Base-by-base conservation (phyloP, 2,113 vertebrate species). In the Salvelinus alpinus region DNA sequence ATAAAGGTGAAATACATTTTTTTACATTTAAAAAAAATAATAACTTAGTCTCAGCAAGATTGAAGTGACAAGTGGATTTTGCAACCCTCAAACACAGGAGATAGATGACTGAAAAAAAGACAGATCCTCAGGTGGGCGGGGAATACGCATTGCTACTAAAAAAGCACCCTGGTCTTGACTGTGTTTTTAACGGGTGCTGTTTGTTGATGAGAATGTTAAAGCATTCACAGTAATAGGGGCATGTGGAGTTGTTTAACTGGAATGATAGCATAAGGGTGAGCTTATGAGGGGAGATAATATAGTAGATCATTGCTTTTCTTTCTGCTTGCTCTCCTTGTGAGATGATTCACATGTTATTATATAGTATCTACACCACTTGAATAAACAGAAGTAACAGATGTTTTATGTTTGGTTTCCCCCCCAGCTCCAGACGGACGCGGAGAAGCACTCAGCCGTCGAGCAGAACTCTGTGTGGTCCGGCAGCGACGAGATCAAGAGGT, bases 391-490 rank as follows among this genome's bases (percentile, higher is more conserved):
- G 51, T 18, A 18, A 54, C 51, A 54, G 38, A 44, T 18, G 51
- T 5, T 54, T 54, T 16, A 54, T 16, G 3, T 54, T 54, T 18
- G 51, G 51, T 54, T 22, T 22, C 51, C 70, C n/a, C 3, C 86
- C 82, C 31, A 6, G 78, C 78, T 78, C 71, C 86, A 95, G 94
- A 96, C 95, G 0, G 96, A 97, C 34, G 85, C 94, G 2, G 95
- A 96, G 79, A 97, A 96, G 82, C 95, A 95, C 80, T 94, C 90
- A 0, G 92, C 94, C 65, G 93, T 94, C 44, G 95, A 95, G 62
- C 89, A 92, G 76, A 92, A 85, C 84, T 89, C 92, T 69, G 82
- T 91, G 62, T 96, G 95, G 95, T 92, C 94, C 6, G 44, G 89
- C 0, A 93, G 89, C 1, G 93, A 95, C 78, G 95, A 96, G 54